Evolutionary conservation across 2,888 invertebrate species (phyloP), one percentile per base, ranked within the genome.

Genomic region (Caenorhabditis angaria): DNA sequence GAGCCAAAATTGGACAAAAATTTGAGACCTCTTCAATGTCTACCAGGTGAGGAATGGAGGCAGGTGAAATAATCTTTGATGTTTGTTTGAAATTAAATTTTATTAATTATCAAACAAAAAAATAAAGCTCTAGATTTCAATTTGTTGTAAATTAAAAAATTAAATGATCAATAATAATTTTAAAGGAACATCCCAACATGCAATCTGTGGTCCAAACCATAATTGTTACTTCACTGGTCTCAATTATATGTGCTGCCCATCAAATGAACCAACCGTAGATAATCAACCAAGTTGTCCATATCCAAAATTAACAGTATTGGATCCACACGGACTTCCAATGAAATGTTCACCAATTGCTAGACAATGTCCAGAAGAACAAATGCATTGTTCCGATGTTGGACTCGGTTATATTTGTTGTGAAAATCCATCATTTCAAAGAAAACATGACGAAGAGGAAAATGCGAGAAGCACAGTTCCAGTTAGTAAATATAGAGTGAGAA

Each of bases 241-340:
- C 63, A 86, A 86, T 67, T 86, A 86, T 62, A 83, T 84, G 70
- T 86, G 86, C 63, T 86, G 86, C 47, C 86, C 86, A 10, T 80
- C 80, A 18, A 81, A 78, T 54, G 82, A 84, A 57, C 82, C 82
- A n/a, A 78, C 80, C 1, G 67, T 79, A 5, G 82, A 85, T 24
- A 78, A 69, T 58, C 72, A 75, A 50, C 80, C 77, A 51, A 64
- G 70, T 20, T 84, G 84, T 64, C 82, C 83, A 4, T 64, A 68
- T 18, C 70, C 82, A 1, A 65, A 76, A 12, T 47, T 84, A 0
- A 82, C 81, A 1, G 82, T 84, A n/a, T 59, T 84, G 14, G 76
- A 71, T 61, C 69, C 78, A 22, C 76, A 78, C 53, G 83, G 84
- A 2, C 47, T 77, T 5, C 81, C 84, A 29, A 47, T 82, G 60